Evolutionary conservation across 2,113 vertebrate species (phyloP).

Genomic region (Echinops telfairi): DNA sequence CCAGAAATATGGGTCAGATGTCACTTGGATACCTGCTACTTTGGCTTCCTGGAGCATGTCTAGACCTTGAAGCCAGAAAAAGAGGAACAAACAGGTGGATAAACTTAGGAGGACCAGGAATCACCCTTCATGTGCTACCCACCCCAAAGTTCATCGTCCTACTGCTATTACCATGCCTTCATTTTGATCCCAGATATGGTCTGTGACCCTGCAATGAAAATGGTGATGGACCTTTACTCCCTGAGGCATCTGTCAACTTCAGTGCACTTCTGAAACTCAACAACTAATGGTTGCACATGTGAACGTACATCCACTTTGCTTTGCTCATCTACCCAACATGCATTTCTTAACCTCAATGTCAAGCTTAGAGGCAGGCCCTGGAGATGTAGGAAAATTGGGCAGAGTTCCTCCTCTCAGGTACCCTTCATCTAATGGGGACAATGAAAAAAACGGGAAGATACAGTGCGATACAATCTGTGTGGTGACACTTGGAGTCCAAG

Average conservation of each 20-base stretch:
- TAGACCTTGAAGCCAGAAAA: slow-evolving; percentile 48
- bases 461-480: not conserved
- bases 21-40: slow-evolving; percentile 56
- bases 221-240: not conserved
- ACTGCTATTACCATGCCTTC: not conserved
- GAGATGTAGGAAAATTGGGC: slow-evolving; percentile 29
- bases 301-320: slow-evolving; percentile 24
- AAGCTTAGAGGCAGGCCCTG: slow-evolving; percentile 27
- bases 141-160: not conserved
- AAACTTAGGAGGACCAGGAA: not conserved
- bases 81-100: not conserved
- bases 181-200: not conserved
- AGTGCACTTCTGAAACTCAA: not conserved
- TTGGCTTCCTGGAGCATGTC: slow-evolving; percentile 58
- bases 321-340: not conserved
- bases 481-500: slow-evolving; percentile 34
- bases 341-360: slow-evolving; percentile 30
- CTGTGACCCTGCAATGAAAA: not conserved
- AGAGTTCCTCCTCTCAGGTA: not conserved
- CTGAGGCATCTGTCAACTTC: not conserved
- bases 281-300: not conserved
- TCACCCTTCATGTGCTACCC: not conserved
- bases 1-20: slow-evolving; percentile 46
- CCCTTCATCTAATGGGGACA: not conserved
- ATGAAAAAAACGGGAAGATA: slow-evolving; percentile 22